These are phyloP conservation scores for Actinia tenebrosa DNA, from an alignment of 64 coral and sea anemone genomes.

Conservation along the genomic window DNA sequence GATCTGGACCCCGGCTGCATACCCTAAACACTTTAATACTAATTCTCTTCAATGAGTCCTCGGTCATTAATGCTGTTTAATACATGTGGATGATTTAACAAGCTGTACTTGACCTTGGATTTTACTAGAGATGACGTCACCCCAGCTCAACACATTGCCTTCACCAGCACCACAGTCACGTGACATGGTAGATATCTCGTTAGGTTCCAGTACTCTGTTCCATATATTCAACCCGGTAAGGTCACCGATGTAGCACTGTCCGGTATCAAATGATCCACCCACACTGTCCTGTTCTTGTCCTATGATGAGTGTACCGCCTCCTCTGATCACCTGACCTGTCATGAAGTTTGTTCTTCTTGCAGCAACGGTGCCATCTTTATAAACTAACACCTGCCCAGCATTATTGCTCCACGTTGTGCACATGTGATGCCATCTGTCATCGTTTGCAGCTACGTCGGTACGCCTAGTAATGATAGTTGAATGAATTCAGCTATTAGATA, in stretches of 20 bases:
- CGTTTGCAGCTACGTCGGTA: too few species aligned
- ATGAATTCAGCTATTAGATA: too few species aligned
- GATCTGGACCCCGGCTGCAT: too few species aligned
- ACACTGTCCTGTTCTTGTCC: slow-evolving; percentile 29
- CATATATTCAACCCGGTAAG: slow-evolving; percentile 30
- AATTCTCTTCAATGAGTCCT: too few species aligned
- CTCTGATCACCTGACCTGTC: neutral
- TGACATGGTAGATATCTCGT: slow-evolving; percentile 19
- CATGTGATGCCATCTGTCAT: too few species aligned
- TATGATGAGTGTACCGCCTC: slow-evolving; percentile 9
- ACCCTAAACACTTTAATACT: too few species aligned
- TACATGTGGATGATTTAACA: neutral
- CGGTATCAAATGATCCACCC: slow-evolving; percentile 1
- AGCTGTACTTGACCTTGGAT: neutral
- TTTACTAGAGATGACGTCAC: slow-evolving; percentile 3
- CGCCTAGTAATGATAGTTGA: too few species aligned
- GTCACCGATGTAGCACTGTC: slow-evolving; percentile 29
- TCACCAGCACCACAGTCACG: neutral
- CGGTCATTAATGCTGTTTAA: too few species aligned
- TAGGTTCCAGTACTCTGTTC: slow-evolving; percentile 24
- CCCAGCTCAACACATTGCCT: slow-evolving; percentile 1
- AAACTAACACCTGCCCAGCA: neutral
- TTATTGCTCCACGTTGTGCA: too few species aligned
- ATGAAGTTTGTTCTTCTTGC: neutral
- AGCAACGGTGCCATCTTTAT: slow-evolving; percentile 28